A percentile compares a stretch with the other conserved stretches of the same genome.
These are phyloP conservation scores for Panagrolaimus sp. DNA, from an alignment of 1,140 invertebrate species.

Conservation along the genomic window DNA sequence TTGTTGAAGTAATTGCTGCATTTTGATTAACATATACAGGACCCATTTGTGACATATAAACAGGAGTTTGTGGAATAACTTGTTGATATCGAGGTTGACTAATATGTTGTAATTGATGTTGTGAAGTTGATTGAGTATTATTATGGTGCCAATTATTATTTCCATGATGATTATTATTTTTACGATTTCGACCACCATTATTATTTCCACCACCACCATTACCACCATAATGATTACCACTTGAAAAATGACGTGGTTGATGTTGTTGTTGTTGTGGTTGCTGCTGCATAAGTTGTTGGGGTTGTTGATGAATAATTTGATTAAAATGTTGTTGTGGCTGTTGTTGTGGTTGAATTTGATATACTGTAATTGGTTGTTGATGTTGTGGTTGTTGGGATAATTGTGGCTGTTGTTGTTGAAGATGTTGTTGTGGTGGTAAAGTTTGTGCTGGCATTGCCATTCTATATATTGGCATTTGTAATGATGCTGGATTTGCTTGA, in stretches of 20 bases:
- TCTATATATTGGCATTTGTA: no score
- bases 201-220: no score
- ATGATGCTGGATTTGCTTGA: no score
- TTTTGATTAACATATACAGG: no score
- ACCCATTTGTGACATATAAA: no score
- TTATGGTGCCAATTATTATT: not conserved
- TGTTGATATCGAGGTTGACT: no score
- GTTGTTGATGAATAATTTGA: not conserved
- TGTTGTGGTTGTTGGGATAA: no score
- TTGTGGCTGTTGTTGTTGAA: no score
- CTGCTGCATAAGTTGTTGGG: not conserved
- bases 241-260: not conserved
- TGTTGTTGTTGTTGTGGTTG: not conserved
- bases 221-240: not conserved
- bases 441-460: no score
- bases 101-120: not conserved
- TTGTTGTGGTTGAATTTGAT: not conserved
- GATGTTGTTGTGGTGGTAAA: not conserved
- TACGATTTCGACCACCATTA: not conserved
- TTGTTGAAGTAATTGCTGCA: no score
- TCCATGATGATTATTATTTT: conserved; percentile 1
- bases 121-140: not conserved
- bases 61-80: no score
- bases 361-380: not conserved
- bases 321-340: not conserved